Evolutionary conservation across 2,888 invertebrate species (phyloP), one percentile per base, ranked within the genome.

Genomic region (Liopterus haemorrhoidalis): DNA sequence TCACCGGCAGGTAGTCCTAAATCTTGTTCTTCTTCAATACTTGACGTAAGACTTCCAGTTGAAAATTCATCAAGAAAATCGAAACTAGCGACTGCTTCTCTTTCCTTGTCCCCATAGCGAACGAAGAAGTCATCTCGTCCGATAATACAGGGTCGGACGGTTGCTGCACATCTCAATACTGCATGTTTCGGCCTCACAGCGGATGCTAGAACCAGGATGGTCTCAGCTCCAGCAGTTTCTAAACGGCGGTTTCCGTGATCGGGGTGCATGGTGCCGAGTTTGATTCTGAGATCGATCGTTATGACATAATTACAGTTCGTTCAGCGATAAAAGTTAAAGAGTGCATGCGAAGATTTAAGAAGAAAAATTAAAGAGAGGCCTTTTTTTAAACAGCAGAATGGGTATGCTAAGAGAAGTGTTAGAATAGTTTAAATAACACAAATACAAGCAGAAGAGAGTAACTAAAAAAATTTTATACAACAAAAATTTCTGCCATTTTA

Each of bases 81-180:
- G 71, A 86, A 86, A 58, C 78, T 79, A 51, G 85, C 81, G 56
- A 86, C 82, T 50, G 85, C 85, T 62, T 83, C 85, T 50, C 75
- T 75, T 63, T 86, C 85, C 61, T 81, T 78, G 57, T 82, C 82
- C 35, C 85, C 85, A 71, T 78, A 86, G 56, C 85, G 77, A 50
- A 82, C 79, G 74, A 78, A 86, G 72, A 86, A 82, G 60, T 83
- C 84, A 52, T 79, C 78, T 49, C 85, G 76, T 57, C 82, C 85
- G 60, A 86, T 77, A 70, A 86, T 84, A 61, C 82, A 80, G 36
- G 84, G 81, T 45, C 86, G 69, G n/a, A 11, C 31, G 16, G 12
- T 25, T 4, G 45, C 16, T n/a, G 24, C 25, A 16, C 45, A 45
- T 4, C 75, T 72, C 58, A 75, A 70, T 58, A 76, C 75, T 55